Conservation (phyloP, 1,140 invertebrate species). For the Drosophila leontia region DNA sequence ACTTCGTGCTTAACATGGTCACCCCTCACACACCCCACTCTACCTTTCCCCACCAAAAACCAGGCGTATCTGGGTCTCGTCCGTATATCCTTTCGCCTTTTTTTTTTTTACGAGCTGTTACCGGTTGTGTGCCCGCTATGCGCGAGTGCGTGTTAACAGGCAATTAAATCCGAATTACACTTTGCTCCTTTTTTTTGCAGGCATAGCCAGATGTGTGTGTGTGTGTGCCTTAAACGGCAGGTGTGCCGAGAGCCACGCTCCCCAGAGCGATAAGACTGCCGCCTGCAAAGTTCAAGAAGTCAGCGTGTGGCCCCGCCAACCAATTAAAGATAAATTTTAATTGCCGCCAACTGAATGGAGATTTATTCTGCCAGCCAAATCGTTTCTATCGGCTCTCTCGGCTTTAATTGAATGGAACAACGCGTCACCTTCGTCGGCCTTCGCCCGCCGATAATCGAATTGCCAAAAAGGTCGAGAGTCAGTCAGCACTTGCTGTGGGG, state of each 20-base stretch:
- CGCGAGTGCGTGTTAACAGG: constrained; percentile 82
- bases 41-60: no score
- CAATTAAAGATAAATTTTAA: constrained; percentile 81
- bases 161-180: constrained; percentile 83
- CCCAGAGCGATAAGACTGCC: constrained; percentile 57
- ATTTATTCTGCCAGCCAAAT: constrained; percentile 70
- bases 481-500: constrained; percentile 46
- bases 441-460: constrained; percentile 21
- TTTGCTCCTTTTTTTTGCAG: constrained; percentile 72
- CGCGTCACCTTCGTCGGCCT: neutral
- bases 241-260: constrained; percentile 63
- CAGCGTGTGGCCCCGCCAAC: constrained; percentile 24
- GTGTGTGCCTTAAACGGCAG: constrained; percentile 55
- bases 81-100: constrained; percentile 15
- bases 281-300: constrained; percentile 64
- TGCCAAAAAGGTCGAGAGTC: constrained; percentile 37
- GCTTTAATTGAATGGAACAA: constrained; percentile 60
- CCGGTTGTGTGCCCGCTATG: constrained; percentile 64
- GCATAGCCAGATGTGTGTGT: constrained; percentile 20
- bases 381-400: neutral
- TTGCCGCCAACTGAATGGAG: constrained; percentile 70
- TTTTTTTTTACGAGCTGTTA: constrained; percentile 74
- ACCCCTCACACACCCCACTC: constrained; percentile 19
- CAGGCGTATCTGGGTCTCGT: constrained; percentile 8
- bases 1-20: constrained; percentile 65